These are phyloP conservation scores for Melopsittacus undulatus DNA, from an alignment of 2,797 vertebrate genomes.

Conservation along the genomic window DNA sequence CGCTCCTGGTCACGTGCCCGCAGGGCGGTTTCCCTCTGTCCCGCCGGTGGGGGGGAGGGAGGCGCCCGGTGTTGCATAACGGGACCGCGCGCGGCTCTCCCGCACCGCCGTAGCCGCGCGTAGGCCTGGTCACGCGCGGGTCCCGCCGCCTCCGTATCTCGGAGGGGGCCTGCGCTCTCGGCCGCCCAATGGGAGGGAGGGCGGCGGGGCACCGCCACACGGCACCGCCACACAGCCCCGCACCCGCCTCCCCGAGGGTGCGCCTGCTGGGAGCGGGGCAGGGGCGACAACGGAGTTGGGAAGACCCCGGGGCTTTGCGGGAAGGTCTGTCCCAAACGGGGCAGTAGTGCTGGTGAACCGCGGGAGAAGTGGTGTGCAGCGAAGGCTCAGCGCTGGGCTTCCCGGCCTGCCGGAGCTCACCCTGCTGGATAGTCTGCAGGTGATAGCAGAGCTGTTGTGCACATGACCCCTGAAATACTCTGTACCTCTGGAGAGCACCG, in stretches of 20 bases:
- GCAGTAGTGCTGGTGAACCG: rapidly evolving
- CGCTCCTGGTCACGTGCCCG: conserved; percentile 28
- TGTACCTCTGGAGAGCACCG: rapidly evolving
- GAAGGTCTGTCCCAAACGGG: not conserved
- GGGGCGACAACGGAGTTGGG: not conserved
- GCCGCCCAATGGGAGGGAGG: not conserved
- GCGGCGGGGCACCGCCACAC: too few relatives aligned
- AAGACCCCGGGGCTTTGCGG: too few relatives aligned
- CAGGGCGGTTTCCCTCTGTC: not conserved
- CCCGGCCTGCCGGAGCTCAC: not conserved
- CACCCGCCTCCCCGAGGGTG: not conserved
- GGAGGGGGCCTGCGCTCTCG: not conserved
- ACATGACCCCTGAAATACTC: rapidly evolving
- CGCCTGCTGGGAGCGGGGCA: too few relatives aligned
- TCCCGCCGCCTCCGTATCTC: not conserved
- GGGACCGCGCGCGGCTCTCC: not conserved
- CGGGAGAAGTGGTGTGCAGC: rapidly evolving
- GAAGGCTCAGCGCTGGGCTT: rapidly evolving
- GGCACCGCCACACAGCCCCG: too few relatives aligned
- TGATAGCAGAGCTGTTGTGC: not conserved
- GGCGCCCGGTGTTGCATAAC: not conserved
- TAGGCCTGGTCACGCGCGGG: not conserved
- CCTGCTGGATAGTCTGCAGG: rapidly evolving
- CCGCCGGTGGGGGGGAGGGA: not conserved
- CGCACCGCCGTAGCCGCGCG: not conserved